Evolutionary conservation across 1,140 invertebrate genomes (phyloP).

Genomic region (Sycophaga agraensis): DNA sequence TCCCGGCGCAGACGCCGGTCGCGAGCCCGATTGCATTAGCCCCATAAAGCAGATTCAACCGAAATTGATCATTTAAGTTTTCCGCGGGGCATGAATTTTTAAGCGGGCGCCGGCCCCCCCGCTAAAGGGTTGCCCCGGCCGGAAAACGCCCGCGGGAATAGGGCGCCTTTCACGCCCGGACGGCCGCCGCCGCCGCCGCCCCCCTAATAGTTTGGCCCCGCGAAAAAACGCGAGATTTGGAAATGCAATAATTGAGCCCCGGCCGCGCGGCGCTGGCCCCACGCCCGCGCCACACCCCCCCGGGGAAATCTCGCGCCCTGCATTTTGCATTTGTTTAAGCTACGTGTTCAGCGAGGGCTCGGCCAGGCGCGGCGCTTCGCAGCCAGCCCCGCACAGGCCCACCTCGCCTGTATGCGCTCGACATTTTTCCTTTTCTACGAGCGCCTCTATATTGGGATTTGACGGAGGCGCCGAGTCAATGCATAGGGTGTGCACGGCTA

Average conservation of each 20-base stretch:
- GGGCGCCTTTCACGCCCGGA: background rate
- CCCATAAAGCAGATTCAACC: conserved; percentile 2
- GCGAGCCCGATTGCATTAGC: background rate
- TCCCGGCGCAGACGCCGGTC: too few relatives aligned
- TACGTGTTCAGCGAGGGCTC: too few relatives aligned
- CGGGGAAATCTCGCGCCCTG: background rate
- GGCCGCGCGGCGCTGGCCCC: too few relatives aligned
- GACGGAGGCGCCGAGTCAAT: too few relatives aligned
- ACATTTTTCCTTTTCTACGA: too few relatives aligned
- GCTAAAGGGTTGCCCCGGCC: conserved; percentile 3
- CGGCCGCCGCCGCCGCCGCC: background rate
- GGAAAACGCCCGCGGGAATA: conserved; percentile 5
- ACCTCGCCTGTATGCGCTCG: too few relatives aligned
- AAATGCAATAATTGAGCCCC: background rate
- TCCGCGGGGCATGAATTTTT: conserved; percentile 6
- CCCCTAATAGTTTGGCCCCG: background rate
- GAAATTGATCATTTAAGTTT: conserved; percentile 17
- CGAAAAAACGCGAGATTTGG: background rate
- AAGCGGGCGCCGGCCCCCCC: background rate
- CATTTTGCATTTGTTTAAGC: conserved; percentile 1
- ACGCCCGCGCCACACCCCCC: background rate
- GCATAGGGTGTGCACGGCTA: too few relatives aligned
- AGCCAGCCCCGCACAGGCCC: too few relatives aligned
- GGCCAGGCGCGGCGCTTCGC: too few relatives aligned
- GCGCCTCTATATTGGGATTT: too few relatives aligned